These are phyloP conservation scores for Phocides pigmalion DNA, from an alignment of 1,140 invertebrate genomes.

Conservation along the genomic window DNA sequence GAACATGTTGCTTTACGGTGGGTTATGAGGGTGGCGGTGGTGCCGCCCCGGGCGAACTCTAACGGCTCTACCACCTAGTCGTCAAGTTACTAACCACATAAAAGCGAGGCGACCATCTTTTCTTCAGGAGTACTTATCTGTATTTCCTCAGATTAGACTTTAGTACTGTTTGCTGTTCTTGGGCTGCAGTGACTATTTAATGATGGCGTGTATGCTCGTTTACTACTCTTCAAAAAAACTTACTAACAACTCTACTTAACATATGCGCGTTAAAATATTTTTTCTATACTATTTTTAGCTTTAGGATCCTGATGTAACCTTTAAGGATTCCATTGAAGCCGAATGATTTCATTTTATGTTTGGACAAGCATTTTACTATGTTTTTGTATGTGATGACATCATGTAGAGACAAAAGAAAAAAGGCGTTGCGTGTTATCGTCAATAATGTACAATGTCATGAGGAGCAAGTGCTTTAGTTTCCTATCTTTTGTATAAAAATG, in stretches of 20 bases:
- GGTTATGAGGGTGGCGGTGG: too few species aligned
- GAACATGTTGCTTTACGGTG: too few species aligned
- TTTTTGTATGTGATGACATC: slow-evolving; percentile 21
- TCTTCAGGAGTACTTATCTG: too few species aligned
- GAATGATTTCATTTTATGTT: slow-evolving; percentile 28
- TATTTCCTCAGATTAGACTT: too few species aligned
- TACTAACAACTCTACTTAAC: neutral
- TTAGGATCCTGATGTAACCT: slow-evolving; percentile 23
- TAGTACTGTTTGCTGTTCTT: too few species aligned
- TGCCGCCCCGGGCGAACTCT: too few species aligned
- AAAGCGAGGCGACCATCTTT: too few species aligned
- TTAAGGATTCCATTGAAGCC: slow-evolving; percentile 17
- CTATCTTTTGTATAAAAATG: neutral
- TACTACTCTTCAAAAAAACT: too few species aligned
- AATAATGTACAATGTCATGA: neutral
- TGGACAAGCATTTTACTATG: slow-evolving; percentile 25
- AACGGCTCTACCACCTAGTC: too few species aligned
- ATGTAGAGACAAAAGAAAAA: slow-evolving; percentile 22
- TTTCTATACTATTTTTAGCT: slow-evolving; percentile 1
- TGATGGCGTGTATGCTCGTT: too few species aligned
- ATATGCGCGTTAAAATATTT: neutral
- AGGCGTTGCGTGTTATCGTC: neutral
- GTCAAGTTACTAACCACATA: too few species aligned
- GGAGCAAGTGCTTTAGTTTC: slow-evolving; percentile 1
- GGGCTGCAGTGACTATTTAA: too few species aligned